These are phyloP conservation scores for Crocuta crocuta DNA, from an alignment of 2,113 vertebrate species.

Conservation along the genomic window DNA sequence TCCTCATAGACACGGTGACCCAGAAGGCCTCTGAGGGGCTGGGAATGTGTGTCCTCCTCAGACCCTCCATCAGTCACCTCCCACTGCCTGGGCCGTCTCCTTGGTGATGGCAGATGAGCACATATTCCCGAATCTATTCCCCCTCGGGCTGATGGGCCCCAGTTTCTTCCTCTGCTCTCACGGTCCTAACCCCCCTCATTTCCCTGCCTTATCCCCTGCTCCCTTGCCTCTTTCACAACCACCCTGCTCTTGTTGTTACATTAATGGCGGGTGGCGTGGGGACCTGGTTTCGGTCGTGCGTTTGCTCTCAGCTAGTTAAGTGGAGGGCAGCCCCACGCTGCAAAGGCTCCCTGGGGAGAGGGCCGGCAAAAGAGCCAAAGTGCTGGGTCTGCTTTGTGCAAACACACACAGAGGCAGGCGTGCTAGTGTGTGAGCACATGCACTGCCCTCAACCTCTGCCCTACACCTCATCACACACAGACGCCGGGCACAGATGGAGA, in stretches of 20 bases:
- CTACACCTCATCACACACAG: background rate
- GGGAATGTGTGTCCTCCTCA: background rate
- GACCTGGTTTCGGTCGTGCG: background rate
- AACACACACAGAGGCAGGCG: background rate
- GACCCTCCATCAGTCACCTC: background rate
- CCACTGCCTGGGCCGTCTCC: background rate
- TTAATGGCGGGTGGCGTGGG: background rate
- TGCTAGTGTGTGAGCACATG: background rate
- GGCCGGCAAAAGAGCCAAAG: background rate
- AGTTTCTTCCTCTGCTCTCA: background rate
- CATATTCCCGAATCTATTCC: background rate
- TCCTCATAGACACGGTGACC: background rate
- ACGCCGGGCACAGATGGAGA: background rate
- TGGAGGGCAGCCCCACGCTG: background rate
- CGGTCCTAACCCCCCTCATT: background rate
- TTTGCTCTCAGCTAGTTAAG: constrained; percentile 19
- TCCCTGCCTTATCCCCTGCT: background rate
- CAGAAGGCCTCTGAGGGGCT: background rate
- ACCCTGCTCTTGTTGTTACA: background rate
- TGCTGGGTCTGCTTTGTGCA: background rate
- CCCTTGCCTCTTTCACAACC: background rate
- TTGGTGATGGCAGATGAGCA: background rate
- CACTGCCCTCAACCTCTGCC: too few species aligned
- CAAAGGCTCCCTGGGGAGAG: background rate
- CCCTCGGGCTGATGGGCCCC: background rate